Percentiles rank a stretch among this genome's conserved stretches.
Conservation (phyloP, 2,888 invertebrate species). For the Thymelicus lineola region DNA sequence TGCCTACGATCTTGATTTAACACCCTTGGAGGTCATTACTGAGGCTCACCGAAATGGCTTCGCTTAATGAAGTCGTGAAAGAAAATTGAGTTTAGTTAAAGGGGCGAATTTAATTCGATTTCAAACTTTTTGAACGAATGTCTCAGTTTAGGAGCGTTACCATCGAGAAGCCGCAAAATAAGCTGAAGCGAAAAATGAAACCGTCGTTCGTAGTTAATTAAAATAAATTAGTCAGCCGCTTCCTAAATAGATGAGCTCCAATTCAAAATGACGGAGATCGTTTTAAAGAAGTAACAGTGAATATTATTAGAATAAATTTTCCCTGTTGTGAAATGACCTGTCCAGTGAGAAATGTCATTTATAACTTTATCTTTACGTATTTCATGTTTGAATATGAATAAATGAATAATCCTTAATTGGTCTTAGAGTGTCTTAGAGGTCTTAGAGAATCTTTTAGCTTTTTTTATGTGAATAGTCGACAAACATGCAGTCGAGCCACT, state of each 20-base stretch:
- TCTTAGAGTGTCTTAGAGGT: no score
- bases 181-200: conserved; percentile 71
- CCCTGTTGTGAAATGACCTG: no score
- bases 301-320: conserved; percentile 23
- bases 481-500: no score
- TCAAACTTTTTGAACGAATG: conserved; percentile 82
- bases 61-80: conserved; percentile 83
- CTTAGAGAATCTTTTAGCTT: no score
- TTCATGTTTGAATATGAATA: no score
- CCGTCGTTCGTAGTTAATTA: conserved; percentile 75
- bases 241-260: conserved; percentile 26
- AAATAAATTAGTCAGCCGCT: conserved; percentile 75
- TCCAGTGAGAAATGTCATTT: no score
- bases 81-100: conserved; percentile 84
- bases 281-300: conserved; percentile 22
- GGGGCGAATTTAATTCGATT: conserved; percentile 84
- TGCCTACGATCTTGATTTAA: conserved; percentile 82
- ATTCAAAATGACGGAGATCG: conserved; percentile 19
- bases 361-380: no score
- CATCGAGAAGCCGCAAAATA: conserved; percentile 68
- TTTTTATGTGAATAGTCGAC: no score
- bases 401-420: no score
- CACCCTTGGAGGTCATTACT: conserved; percentile 82
- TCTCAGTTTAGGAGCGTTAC: conserved; percentile 71
- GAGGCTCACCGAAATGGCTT: conserved; percentile 81